Evolutionary conservation across 2,113 vertebrate genomes (phyloP), one percentile per base, ranked within the genome.

Genomic region (Anarhynchus alexandrinus): DNA sequence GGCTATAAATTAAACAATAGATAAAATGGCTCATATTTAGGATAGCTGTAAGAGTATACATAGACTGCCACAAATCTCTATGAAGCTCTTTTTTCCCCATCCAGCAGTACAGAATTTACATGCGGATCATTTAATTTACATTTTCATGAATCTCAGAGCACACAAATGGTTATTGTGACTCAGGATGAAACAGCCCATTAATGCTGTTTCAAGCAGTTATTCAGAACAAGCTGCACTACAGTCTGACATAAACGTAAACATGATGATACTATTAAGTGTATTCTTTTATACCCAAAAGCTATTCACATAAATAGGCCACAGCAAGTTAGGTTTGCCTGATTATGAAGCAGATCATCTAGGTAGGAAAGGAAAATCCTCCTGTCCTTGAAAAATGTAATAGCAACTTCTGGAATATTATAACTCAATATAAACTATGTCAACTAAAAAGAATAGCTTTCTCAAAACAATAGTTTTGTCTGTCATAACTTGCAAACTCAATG

Each of bases 181-280:
- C 42, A 84, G 49, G n/a, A 73, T 43, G 64, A 77, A 96, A 49
- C 34, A 93, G 73, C 11, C 42, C 52, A 93, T 82, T 90, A 91
- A 93, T 59, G 66, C 7, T 67, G n/a, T 90, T 92, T 89, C 79
- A 70, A 93, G 91, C 57, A 89, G 47, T 74, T 67, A 91, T 51
- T 69, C 70, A 96, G 83, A 95, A 91, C 5, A 15, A 94, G 88
- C 58, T 85, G 90, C 86, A 79, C 43, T 91, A 81, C 36, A 93
- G 67, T n/a, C 86, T 81, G 32, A 94, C 90, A 88, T 86, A 88
- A 95, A 95, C 67, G 66, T 54, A 97, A 96, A 93, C 52, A 92
- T 43, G 93, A 67, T 45, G 23, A 82, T 72, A 87, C 82, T 82
- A 52, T 23, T 74, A 90, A 92, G 40, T 86, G 55, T 70, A 58